Conservation (phyloP, 1,140 invertebrate species). For the Pomacea maculata region DNA sequence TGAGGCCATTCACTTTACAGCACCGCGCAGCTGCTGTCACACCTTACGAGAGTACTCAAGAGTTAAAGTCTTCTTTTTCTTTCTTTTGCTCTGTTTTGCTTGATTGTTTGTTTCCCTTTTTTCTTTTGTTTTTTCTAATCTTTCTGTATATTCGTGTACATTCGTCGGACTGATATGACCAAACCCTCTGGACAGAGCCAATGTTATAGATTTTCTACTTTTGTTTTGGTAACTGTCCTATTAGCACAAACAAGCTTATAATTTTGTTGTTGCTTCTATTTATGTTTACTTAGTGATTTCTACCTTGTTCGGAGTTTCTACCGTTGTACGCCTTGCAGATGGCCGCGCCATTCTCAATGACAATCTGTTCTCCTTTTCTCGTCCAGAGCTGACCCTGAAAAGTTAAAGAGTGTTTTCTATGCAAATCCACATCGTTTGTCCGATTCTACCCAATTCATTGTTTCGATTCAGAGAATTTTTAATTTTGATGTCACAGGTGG, state of each 20-base stretch:
- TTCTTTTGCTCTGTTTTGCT: too few relatives aligned
- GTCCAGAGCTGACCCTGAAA: neutral
- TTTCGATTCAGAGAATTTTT: too few relatives aligned
- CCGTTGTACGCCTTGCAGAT: slow-evolving; percentile 13
- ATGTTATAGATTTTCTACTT: too few relatives aligned
- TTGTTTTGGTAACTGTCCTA: too few relatives aligned
- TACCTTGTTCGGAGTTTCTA: neutral
- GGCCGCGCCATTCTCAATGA: neutral
- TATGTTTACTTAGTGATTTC: neutral
- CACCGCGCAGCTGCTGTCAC: slow-evolving; percentile 35
- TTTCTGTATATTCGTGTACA: too few relatives aligned
- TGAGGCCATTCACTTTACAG: slow-evolving; percentile 23
- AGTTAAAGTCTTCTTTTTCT: neutral
- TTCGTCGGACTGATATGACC: too few relatives aligned
- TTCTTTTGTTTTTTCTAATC: neutral
- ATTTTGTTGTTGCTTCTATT: neutral
- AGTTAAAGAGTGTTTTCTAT: too few relatives aligned
- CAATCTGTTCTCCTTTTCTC: slow-evolving; percentile 7
- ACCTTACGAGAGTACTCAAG: slow-evolving; percentile 6
- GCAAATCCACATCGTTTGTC: too few relatives aligned
- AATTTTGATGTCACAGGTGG: too few relatives aligned
- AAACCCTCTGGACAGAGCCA: too few relatives aligned
- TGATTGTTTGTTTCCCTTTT: neutral
- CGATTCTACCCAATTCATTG: too few relatives aligned
- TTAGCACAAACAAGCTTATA: too few relatives aligned